Evolutionary conservation across 64 coral and sea anemone species (phyloP).

Genomic region (Stichodactyla helianthus): DNA sequence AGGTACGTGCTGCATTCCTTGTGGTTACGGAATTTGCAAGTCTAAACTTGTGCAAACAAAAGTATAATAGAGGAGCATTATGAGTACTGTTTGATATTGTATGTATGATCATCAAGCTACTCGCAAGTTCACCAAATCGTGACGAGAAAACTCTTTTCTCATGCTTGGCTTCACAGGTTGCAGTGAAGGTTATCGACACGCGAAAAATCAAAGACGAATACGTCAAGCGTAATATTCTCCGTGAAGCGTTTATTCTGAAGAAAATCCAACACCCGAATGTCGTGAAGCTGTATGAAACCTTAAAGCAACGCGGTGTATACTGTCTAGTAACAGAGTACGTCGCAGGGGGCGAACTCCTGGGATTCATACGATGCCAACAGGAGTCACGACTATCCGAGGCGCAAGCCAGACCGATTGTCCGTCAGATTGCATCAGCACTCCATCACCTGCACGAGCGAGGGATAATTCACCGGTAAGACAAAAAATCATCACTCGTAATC

Average conservation of each 20-base stretch:
- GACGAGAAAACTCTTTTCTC: neutral
- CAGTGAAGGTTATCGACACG: slow-evolving; percentile 82
- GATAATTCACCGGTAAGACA: slow-evolving; percentile 85
- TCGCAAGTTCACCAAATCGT: slow-evolving; percentile 28
- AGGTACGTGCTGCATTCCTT: slow-evolving; percentile 41
- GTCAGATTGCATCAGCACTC: slow-evolving; percentile 79
- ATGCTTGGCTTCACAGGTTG: slow-evolving; percentile 57
- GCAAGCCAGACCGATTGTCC: slow-evolving; percentile 72
- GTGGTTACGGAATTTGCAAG: slow-evolving; percentile 35
- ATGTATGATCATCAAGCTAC: slow-evolving; percentile 6
- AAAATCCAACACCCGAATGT: slow-evolving; percentile 79
- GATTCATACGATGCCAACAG: slow-evolving; percentile 48
- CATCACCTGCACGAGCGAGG: slow-evolving; percentile 78
- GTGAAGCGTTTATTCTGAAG: slow-evolving; percentile 75
- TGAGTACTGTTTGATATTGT: slow-evolving; percentile 22
- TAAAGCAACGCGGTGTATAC: slow-evolving; percentile 70
- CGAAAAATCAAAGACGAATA: slow-evolving; percentile 88
- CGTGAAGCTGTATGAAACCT: slow-evolving; percentile 70
- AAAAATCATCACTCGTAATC: neutral
- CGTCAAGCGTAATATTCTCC: slow-evolving; percentile 82
- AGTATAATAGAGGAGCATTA: slow-evolving; percentile 26
- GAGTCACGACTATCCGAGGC: slow-evolving; percentile 84
- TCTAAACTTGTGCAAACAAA: slow-evolving; percentile 52
- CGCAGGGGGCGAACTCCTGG: slow-evolving; percentile 69
- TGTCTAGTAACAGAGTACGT: slow-evolving; percentile 80